Conservation (phyloP, 2,113 vertebrate genomes). For the Ailurus styani region DNA sequence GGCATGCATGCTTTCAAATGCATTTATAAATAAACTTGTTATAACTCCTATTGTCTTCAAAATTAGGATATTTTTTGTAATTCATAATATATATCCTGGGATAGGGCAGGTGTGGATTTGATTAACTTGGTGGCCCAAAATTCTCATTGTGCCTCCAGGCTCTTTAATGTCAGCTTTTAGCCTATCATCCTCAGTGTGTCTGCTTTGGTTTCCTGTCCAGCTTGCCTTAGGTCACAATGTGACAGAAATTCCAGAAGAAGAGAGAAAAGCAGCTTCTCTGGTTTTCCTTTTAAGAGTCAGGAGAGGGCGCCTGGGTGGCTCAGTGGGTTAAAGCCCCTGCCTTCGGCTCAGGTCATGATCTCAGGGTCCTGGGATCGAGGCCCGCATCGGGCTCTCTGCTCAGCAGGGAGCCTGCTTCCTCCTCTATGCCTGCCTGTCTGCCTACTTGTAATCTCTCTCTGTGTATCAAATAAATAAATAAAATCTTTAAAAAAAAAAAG, state of each 20-base stretch:
- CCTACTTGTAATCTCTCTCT: too few relatives aligned
- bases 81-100: background rate
- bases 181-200: background rate
- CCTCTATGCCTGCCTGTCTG: too few relatives aligned
- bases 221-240: background rate
- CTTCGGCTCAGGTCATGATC: too few relatives aligned
- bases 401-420: too few relatives aligned
- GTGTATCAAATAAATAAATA: too few relatives aligned
- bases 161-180: background rate
- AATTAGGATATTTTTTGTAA: background rate
- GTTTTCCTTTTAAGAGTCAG: background rate
- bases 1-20: background rate
- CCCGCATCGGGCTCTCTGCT: too few relatives aligned
- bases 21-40: background rate
- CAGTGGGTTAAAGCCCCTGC: too few relatives aligned
- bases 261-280: background rate
- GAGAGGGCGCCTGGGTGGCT: too few relatives aligned
- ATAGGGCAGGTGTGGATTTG: background rate
- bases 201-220: background rate
- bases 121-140: background rate
- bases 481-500: too few relatives aligned
- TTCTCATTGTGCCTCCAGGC: background rate
- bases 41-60: background rate
- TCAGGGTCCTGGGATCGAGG: too few relatives aligned
- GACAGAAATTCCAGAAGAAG: background rate